phyloP scores from a whole-genome alignment of 2,888 invertebrate species.

The Lutraria lutraria region DNA sequence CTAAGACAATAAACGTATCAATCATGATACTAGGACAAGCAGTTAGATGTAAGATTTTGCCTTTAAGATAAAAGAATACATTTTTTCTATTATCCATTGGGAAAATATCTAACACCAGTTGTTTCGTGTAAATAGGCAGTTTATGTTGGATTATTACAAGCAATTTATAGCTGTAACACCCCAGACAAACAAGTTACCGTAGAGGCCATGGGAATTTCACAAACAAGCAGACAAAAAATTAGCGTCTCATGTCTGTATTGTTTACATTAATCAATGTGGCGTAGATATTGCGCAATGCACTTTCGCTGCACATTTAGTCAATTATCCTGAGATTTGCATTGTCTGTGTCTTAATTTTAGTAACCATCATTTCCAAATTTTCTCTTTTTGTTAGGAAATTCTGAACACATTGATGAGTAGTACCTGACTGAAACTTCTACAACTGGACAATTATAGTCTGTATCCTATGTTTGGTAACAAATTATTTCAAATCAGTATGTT shows the following conservation, averaged over 20 bases:
- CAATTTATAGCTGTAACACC: not conserved
- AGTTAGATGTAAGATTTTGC: not conserved
- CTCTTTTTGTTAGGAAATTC: too few species aligned
- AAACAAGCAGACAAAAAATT: not conserved
- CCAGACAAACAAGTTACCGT: not conserved
- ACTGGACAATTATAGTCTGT: too few species aligned
- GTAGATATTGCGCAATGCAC: conserved; percentile 16
- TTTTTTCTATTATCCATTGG: not conserved
- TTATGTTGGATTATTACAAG: not conserved
- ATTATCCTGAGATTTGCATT: not conserved
- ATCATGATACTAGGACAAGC: conserved; percentile 1
- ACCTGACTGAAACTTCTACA: too few species aligned
- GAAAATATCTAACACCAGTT: not conserved
- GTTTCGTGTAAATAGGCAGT: not conserved
- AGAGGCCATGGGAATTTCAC: conserved; percentile 4
- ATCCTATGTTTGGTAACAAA: not conserved
- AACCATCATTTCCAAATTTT: not conserved
- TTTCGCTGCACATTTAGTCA: conserved; percentile 4
- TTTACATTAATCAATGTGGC: not conserved
- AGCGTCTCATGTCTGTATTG: not conserved
- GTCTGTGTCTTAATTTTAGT: not conserved
- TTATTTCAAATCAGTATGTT: not conserved
- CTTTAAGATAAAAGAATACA: not conserved
- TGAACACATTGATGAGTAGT: too few species aligned
- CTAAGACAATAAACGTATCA: not conserved